Conservation (phyloP, 37 sponge, comb jelly and placozoan species). For the Corticium candelabrum region DNA sequence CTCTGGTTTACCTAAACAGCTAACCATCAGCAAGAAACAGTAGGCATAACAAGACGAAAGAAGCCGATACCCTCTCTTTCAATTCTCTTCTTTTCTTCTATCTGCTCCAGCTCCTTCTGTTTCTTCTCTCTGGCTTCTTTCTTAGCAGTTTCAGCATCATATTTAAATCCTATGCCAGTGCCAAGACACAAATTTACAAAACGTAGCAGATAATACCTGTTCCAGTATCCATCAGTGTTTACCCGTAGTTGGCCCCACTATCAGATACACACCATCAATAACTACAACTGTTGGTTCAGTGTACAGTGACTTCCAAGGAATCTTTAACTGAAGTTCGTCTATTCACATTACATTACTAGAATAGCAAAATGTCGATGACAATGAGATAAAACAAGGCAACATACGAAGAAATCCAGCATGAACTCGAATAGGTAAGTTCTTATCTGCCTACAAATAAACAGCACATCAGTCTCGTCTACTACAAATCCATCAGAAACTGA, state of each 20-base stretch:
- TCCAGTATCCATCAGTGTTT: no score
- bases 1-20: background rate
- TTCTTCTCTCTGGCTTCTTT: background rate
- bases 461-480: no score
- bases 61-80: slow-evolving; percentile 12
- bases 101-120: background rate
- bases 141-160: background rate
- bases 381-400: no score
- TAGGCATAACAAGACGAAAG: no score
- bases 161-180: background rate
- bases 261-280: background rate
- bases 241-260: no score
- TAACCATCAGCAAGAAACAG: no score
- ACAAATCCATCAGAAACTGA: no score
- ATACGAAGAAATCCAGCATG: background rate
- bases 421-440: background rate
- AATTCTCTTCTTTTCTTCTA: background rate
- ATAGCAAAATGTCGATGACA: no score
- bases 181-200: background rate
- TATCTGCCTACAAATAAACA: background rate
- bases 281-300: background rate
- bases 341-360: no score
- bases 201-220: background rate
- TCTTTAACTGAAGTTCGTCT: background rate
- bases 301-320: background rate